A percentile compares a stretch with the other conserved stretches of the same genome.
Evolutionary conservation across 2,888 invertebrate species (phyloP).

Genomic region (Hartigia nigra): DNA sequence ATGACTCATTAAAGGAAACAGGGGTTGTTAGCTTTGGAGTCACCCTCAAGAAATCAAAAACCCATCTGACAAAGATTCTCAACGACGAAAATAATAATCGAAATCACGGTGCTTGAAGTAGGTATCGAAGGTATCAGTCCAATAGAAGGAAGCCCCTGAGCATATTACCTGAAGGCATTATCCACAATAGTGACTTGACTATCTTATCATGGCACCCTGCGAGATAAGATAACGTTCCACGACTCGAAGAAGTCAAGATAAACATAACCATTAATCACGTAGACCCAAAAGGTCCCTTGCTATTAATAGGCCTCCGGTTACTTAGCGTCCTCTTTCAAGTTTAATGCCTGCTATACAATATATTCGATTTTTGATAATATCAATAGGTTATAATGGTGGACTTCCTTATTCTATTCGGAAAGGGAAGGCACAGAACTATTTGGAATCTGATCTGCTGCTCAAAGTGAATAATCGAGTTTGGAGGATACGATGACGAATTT

Average conservation of each 20-base stretch:
- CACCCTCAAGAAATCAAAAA: neutral
- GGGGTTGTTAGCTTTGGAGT: neutral
- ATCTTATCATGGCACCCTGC: constrained; percentile 18
- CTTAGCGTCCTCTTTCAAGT: neutral
- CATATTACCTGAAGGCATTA: neutral
- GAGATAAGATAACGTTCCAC: constrained; percentile 16
- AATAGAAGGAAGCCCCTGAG: neutral
- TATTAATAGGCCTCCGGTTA: constrained; percentile 27
- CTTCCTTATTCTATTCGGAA: neutral
- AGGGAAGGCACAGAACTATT: neutral
- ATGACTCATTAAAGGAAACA: neutral
- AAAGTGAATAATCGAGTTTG: neutral
- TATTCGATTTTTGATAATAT: neutral
- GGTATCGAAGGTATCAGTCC: neutral
- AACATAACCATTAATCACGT: constrained; percentile 17
- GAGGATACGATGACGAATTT: neutral
- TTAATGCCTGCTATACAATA: neutral
- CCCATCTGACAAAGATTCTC: neutral
- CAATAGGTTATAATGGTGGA: neutral
- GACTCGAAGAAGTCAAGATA: neutral
- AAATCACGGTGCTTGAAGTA: neutral
- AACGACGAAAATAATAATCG: neutral
- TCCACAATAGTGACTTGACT: neutral
- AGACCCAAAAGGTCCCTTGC: constrained; percentile 33
- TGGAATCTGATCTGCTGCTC: neutral